Percentiles rank a stretch among this genome's conserved stretches.
phyloP scores from a whole-genome alignment of 2,113 vertebrate genomes.

The Otocyon megalotis region DNA sequence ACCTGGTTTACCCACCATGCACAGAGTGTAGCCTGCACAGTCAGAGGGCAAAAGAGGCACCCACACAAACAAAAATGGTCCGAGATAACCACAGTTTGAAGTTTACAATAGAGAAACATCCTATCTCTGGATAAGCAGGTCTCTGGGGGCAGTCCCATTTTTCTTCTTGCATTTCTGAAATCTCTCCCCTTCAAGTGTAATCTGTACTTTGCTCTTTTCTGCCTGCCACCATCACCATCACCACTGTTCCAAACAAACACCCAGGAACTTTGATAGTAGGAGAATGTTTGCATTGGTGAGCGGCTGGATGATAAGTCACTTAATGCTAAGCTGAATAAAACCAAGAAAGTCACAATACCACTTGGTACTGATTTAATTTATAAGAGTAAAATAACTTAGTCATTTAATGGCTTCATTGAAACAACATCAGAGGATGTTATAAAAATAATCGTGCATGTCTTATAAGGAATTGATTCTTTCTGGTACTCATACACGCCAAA shows the following conservation, averaged over 20 bases:
- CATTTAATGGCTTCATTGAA: constrained; percentile 84
- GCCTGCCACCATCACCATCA: constrained; percentile 23
- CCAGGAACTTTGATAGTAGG: constrained; percentile 56
- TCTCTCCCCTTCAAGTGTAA: constrained; percentile 40
- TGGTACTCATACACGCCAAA: constrained; percentile 69
- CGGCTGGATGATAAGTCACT: constrained; percentile 74
- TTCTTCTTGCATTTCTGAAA: constrained; percentile 64
- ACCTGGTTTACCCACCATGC: background rate
- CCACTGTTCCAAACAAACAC: constrained; percentile 67
- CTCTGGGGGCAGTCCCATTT: constrained; percentile 15
- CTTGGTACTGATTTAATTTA: constrained; percentile 84
- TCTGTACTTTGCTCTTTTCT: background rate
- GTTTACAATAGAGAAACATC: constrained; percentile 33
- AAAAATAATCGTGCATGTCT: constrained; percentile 80
- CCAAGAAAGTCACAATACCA: constrained; percentile 70
- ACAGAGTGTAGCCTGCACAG: background rate
- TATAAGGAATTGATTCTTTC: constrained; percentile 81
- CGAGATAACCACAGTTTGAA: constrained; percentile 56
- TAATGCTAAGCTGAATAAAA: constrained; percentile 81
- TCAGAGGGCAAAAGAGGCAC: background rate
- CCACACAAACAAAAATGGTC: constrained; percentile 6
- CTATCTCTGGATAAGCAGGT: constrained; percentile 60
- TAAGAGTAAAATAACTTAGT: constrained; percentile 79
- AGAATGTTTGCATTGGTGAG: background rate
- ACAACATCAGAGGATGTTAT: constrained; percentile 81